Evolutionary conservation across 2,888 invertebrate species (phyloP), one percentile per base, ranked within the genome.

Genomic region (Tetragnatha montana): DNA sequence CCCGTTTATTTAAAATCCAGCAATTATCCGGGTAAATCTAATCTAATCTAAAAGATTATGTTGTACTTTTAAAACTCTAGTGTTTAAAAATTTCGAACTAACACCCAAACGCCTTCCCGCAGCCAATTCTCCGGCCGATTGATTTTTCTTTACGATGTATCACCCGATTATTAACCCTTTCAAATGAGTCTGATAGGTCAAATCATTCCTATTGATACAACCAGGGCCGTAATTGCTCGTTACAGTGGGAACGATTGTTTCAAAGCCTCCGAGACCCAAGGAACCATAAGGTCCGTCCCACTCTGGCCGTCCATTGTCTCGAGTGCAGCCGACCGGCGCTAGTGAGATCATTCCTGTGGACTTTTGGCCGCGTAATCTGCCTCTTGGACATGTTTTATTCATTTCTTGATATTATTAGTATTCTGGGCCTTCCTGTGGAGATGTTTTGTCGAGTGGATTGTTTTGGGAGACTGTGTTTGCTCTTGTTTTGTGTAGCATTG

Each of bases 281-380:
- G 79, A 47, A 79, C 71, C 80, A 51, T 79, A n/a, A 19, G 19
- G 80, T 73, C 69, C 83, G 76, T 35, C 75, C 73, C 80, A 86
- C 80, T 68, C 47, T 8, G 12, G 4, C 21, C 17, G 7, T 71
- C 81, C 85, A 89, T 89, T 89, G 89, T 89, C 60, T 81, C 22
- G 51, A n/a, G 76, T 50, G 71, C 89, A 89, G 69, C 85, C 81
- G 85, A 89, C 85, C 89, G 89, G 49, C 68, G 60, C 85, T 81
- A 78, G 70, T 79, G 85, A n/a, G 19, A 51, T 79, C 69, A 70
- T 76, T 89, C 71, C n/a, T 82, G 74, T 82, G 73, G 82, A 73
- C 82, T 60, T 51, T 17, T 60, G 78, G 60, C 60, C 60, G 60
- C 60, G 22, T 12, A 60, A 78, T 78, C 78, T 60, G 22, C 12